Conservation (phyloP, 2,113 vertebrate genomes). For the Phylloscopus whistleri region DNA sequence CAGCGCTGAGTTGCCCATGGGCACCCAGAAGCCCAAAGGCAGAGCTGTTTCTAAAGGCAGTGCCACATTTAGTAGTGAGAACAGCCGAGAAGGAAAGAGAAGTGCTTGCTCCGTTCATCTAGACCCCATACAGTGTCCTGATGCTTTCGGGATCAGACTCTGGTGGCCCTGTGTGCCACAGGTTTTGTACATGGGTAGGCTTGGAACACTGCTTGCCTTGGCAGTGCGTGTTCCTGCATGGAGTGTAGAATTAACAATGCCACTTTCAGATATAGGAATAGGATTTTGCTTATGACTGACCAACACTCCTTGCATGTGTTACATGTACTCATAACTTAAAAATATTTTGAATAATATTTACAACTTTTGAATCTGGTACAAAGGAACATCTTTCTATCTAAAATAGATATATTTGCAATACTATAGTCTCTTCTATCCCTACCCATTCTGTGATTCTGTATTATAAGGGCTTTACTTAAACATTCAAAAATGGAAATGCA, state of each 20-base stretch:
- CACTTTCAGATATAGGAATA: background rate
- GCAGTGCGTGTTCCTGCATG: background rate
- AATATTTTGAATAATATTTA: background rate
- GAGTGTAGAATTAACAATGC: background rate
- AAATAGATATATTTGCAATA: background rate
- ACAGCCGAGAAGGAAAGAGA: background rate
- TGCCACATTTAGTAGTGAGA: background rate
- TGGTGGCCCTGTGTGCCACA: background rate
- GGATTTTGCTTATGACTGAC: background rate
- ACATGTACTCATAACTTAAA: background rate
- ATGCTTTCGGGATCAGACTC: background rate
- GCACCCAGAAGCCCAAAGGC: background rate
- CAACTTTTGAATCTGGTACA: background rate
- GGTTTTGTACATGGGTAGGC: background rate
- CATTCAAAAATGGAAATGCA: background rate
- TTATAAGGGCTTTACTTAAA: background rate
- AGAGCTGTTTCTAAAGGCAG: background rate
- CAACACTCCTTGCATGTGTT: background rate
- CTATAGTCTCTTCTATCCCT: background rate
- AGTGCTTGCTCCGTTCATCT: background rate
- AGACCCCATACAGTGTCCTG: background rate
- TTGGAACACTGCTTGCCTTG: background rate
- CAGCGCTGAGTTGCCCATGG: background rate
- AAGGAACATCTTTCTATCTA: background rate
- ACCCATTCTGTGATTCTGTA: background rate